Conservation (phyloP, 2,797 vertebrate genomes). For the Trichosurus vulpecula region DNA sequence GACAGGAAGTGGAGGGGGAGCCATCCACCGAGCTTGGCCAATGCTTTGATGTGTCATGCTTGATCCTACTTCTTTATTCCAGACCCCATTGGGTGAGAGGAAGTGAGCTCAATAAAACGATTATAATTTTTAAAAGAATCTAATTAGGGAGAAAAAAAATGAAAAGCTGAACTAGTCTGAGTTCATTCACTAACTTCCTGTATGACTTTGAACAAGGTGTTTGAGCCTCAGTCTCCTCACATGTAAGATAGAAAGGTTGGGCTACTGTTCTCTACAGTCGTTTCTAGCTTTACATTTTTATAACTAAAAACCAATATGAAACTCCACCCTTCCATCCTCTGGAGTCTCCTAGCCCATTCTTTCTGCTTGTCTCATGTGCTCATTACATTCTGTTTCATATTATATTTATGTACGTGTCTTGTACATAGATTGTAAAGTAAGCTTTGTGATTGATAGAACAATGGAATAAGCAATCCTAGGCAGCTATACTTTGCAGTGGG, state of each 20-base stretch:
- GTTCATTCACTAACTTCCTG: not conserved
- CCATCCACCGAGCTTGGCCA: not conserved
- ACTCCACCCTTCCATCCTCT: not conserved
- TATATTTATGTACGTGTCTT: not conserved
- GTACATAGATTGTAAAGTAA: not conserved
- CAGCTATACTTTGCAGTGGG: not conserved
- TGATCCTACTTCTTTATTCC: not conserved
- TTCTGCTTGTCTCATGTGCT: not conserved
- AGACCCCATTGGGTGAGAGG: not conserved
- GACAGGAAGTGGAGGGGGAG: not conserved
- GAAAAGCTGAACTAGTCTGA: not conserved
- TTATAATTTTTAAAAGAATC: not conserved
- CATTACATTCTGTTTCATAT: not conserved
- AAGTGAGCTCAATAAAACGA: not conserved
- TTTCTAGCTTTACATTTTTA: not conserved
- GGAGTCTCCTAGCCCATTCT: not conserved
- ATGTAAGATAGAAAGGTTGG: not conserved
- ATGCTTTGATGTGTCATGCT: not conserved
- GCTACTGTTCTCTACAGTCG: too few species aligned
- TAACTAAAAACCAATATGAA: not conserved
- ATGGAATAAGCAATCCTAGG: not conserved
- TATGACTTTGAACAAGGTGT: not conserved
- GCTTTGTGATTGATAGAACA: not conserved
- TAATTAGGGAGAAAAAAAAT: not conserved
- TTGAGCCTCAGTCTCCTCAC: not conserved